Conservation (phyloP, 2,888 invertebrate genomes). For the Orthosia cruda region DNA sequence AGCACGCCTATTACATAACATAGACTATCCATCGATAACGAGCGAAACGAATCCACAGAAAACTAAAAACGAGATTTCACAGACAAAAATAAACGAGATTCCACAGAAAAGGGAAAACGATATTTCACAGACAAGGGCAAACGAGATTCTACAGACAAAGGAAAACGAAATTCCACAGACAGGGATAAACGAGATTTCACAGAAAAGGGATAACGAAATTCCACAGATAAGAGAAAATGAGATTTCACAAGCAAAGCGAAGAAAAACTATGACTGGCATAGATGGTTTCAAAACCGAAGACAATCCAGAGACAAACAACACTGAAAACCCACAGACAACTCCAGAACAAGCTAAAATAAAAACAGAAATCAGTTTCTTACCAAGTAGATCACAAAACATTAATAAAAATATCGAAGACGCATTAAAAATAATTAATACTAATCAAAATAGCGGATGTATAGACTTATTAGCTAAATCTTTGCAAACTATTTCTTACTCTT, state of each 20-base stretch:
- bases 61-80: neutral
- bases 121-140: no score
- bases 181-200: neutral
- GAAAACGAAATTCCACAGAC: neutral
- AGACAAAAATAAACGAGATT: neutral
- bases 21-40: slow-evolving; percentile 32
- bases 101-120: neutral
- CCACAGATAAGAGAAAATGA: no score
- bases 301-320: neutral
- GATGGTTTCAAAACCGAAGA: neutral
- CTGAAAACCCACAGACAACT: neutral
- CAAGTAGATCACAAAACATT: slow-evolving; percentile 14
- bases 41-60: no score
- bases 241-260: neutral
- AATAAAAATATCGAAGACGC: slow-evolving; percentile 62
- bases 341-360: no score
- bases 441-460: slow-evolving; percentile 35
- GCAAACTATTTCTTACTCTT: slow-evolving; percentile 7
- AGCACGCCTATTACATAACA: slow-evolving; percentile 27
- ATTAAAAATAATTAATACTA: slow-evolving; percentile 61
- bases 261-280: neutral
- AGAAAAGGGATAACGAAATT: neutral
- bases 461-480: slow-evolving; percentile 37
- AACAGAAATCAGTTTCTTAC: neutral
- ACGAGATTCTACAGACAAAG: neutral